phyloP scores from a whole-genome alignment of 2,888 invertebrate species.

The Tipula unca region DNA sequence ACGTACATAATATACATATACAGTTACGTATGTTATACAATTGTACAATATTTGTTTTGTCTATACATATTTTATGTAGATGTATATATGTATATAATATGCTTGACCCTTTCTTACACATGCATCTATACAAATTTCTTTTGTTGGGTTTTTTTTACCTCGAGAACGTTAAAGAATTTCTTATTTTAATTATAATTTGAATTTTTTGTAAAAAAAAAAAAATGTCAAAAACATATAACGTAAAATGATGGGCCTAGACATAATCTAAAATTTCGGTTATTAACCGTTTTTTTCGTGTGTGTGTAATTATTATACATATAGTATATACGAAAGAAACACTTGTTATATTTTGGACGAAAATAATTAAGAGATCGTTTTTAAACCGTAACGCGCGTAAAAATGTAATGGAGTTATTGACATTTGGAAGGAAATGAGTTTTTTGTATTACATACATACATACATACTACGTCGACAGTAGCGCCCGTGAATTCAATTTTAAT shows the following conservation, averaged over 20 bases:
- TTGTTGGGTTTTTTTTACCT: neutral
- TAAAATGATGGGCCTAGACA: neutral
- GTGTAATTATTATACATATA: neutral
- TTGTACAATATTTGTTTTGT: neutral
- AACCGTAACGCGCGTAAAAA: neutral
- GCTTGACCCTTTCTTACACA: neutral
- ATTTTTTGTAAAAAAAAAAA: neutral
- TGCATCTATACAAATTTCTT: neutral
- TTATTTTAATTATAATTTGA: neutral
- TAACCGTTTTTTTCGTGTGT: neutral
- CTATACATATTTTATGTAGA: neutral
- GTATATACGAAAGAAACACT: neutral
- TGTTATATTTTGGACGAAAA: neutral
- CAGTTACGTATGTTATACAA: neutral
- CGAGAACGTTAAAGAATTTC: neutral
- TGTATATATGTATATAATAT: neutral
- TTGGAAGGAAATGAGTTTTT: neutral
- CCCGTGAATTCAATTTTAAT: neutral
- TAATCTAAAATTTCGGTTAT: neutral
- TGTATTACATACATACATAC: neutral
- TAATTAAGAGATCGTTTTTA: neutral
- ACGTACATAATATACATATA: too few species aligned
- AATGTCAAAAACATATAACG: neutral
- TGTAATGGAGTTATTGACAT: neutral
- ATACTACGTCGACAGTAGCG: neutral